A percentile compares a stretch with the other conserved stretches of the same genome.
Evolutionary conservation across 2,888 invertebrate species (phyloP).

Genomic region (Phorcus lineatus): DNA sequence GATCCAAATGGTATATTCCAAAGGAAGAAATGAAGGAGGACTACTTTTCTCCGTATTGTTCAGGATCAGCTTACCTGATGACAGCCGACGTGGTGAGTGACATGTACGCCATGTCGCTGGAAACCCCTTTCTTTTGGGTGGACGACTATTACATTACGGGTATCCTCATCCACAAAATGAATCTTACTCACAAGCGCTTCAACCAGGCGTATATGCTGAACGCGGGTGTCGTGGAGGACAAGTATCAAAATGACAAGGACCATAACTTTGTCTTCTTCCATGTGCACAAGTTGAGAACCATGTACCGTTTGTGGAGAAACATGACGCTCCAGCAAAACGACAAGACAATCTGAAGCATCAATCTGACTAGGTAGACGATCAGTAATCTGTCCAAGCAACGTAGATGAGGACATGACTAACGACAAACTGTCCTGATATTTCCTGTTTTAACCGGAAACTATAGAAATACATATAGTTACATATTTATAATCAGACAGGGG

Average conservation of each 20-base stretch:
- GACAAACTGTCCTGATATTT: no score
- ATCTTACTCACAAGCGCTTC: constrained; percentile 60
- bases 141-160: constrained; percentile 93
- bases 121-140: constrained; percentile 89
- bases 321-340: constrained; percentile 9
- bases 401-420: background rate
- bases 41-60: constrained; percentile 76
- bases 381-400: background rate
- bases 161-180: constrained; percentile 78
- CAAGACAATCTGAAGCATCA: background rate
- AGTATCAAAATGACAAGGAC: constrained; percentile 59
- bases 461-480: no score
- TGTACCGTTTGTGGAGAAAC: constrained; percentile 30
- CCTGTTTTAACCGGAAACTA: no score
- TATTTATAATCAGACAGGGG: no score
- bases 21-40: constrained; percentile 73
- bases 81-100: constrained; percentile 81
- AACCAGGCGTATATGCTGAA: constrained; percentile 70
- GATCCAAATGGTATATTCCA: constrained; percentile 76
- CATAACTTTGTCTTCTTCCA: constrained; percentile 70
- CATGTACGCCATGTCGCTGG: constrained; percentile 81
- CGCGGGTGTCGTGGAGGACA: constrained; percentile 58
- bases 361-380: no score
- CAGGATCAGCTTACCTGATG: constrained; percentile 78
- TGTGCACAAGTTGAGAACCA: constrained; percentile 62